A percentile compares a stretch with the other conserved stretches of the same genome.
These are phyloP conservation scores for Myopa testacea DNA, from an alignment of 2,888 invertebrate species.

Conservation along the genomic window DNA sequence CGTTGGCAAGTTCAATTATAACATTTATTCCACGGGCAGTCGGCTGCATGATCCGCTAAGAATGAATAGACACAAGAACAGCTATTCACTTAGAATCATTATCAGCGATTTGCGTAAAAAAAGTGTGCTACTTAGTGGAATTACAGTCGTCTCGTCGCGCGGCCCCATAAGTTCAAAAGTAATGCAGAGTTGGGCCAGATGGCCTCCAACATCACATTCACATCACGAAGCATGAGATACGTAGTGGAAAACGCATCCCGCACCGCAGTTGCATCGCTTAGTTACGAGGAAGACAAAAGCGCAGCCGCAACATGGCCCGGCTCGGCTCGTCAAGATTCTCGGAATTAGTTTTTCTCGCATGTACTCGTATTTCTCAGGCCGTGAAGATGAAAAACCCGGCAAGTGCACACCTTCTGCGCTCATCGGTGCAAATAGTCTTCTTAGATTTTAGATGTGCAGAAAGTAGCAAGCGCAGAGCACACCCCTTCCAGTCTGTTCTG, in stretches of 20 bases:
- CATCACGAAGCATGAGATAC: too few species aligned
- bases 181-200: too few species aligned
- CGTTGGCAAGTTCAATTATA: constrained; percentile 17
- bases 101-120: background rate
- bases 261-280: background rate
- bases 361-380: background rate
- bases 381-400: background rate
- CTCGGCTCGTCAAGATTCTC: background rate
- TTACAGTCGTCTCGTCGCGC: too few species aligned
- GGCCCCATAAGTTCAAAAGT: too few species aligned
- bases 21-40: constrained; percentile 1
- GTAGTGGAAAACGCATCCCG: constrained; percentile 8
- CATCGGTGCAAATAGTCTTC: background rate
- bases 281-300: background rate
- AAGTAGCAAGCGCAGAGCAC: too few species aligned
- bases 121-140: too few species aligned
- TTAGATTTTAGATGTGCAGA: background rate
- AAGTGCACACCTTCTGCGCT: background rate
- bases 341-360: background rate
- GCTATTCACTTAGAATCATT: background rate
- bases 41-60: background rate
- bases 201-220: too few species aligned
- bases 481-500: background rate
- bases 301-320: background rate
- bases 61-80: constrained; percentile 1